phyloP scores from a whole-genome alignment of 2,113 vertebrate genomes.

The Rutilus rutilus region DNA sequence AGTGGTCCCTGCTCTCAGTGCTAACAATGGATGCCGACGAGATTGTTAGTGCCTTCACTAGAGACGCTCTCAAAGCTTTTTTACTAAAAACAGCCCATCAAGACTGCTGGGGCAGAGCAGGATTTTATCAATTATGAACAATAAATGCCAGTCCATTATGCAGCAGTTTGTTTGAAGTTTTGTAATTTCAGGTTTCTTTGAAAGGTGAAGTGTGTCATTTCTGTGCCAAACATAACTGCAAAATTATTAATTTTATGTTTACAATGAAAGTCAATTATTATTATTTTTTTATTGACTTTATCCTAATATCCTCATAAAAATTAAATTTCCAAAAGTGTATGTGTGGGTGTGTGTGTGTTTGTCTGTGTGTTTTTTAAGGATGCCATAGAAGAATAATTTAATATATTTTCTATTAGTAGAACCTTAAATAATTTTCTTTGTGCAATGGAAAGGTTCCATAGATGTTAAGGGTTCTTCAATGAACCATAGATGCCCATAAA shows the following conservation, averaged over 20 bases:
- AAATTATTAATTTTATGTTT: neutral
- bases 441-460: too few relatives aligned
- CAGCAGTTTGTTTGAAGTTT: neutral
- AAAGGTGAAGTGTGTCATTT: neutral
- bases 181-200: neutral
- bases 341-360: too few relatives aligned
- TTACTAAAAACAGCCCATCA: neutral
- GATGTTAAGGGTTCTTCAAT: too few relatives aligned
- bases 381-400: too few relatives aligned
- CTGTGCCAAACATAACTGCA: neutral
- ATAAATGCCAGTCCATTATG: neutral
- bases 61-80: constrained; percentile 6
- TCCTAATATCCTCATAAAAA: too few relatives aligned
- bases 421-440: too few relatives aligned
- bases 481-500: too few relatives aligned
- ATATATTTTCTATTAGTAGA: too few relatives aligned
- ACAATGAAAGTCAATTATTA: neutral
- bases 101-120: neutral
- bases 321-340: too few relatives aligned
- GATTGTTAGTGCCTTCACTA: constrained; percentile 24
- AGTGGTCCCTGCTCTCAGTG: neutral
- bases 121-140: constrained; percentile 3
- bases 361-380: too few relatives aligned
- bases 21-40: constrained; percentile 18
- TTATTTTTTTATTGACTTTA: too few relatives aligned